These are phyloP conservation scores for Gnathonemus echidnorhynchus DNA, from an alignment of 2,113 vertebrate genomes.

Conservation along the genomic window DNA sequence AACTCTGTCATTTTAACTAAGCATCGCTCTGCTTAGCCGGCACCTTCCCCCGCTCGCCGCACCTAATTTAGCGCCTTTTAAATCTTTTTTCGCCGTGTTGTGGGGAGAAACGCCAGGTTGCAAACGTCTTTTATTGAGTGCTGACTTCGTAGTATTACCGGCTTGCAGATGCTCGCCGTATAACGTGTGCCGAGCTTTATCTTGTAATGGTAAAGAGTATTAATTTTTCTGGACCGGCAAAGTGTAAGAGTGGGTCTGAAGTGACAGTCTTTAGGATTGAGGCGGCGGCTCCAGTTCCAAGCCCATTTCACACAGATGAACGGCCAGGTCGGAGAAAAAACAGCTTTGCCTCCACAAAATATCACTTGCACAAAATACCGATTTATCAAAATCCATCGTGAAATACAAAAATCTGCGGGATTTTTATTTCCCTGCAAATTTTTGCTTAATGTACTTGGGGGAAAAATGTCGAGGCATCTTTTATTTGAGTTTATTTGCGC, in stretches of 20 bases:
- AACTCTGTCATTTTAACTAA: slow-evolving; percentile 73
- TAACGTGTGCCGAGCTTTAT: slow-evolving; percentile 72
- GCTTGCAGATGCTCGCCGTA: slow-evolving; percentile 66
- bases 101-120: slow-evolving; percentile 70
- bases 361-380: slow-evolving; percentile 40
- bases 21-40: slow-evolving; percentile 66
- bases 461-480: background rate
- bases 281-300: slow-evolving; percentile 52
- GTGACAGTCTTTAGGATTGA: slow-evolving; percentile 69
- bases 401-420: slow-evolving; percentile 47
- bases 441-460: slow-evolving; percentile 40
- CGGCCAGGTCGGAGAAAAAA: slow-evolving; percentile 25
- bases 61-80: slow-evolving; percentile 76
- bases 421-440: slow-evolving; percentile 48
- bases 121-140: slow-evolving; percentile 76
- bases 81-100: slow-evolving; percentile 66
- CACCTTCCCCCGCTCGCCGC: slow-evolving; percentile 63
- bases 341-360: slow-evolving; percentile 50
- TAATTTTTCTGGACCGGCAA: slow-evolving; percentile 63
- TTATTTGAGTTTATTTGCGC: background rate
- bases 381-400: slow-evolving; percentile 60
- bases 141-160: slow-evolving; percentile 72
- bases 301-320: slow-evolving; percentile 53
- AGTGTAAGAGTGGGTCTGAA: slow-evolving; percentile 57
- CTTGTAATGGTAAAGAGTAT: slow-evolving; percentile 74